Base-by-base conservation (phyloP, 2,888 invertebrate genomes). In the Ophion obscuratus region DNA sequence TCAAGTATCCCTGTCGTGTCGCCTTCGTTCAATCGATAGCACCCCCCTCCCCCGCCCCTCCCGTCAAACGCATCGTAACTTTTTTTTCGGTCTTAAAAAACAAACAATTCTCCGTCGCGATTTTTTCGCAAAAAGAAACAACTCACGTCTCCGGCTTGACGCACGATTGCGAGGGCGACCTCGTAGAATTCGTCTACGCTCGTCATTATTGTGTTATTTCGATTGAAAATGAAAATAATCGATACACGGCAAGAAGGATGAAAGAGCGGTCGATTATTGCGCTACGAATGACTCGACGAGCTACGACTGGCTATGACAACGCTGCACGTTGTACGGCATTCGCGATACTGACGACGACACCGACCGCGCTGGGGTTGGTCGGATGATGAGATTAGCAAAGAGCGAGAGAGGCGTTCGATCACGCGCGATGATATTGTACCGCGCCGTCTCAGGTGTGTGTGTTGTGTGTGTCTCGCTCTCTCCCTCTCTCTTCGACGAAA, bases 61-160 rank as follows among this genome's bases (percentile, higher is more conserved):
- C 17, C 11, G 3, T 53, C 5, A 53, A 2, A 53, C 14, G 53
- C 53, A 70, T 14, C 17, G 31, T 9, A 14, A 10, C 53, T 53
- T 70, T 17, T 27, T 70, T 14, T 7, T 27, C 17, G 17, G 20
- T 47, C 17, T 14, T 27, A 47, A 70, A 10, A n/a, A 44, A 31
- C 5, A 53, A 53, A 53, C 11, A 53, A 5, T 53, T 17, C 14
- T 53, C 17, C 17, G 5, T 53, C 53, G 53, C 5, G 53, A 24
- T 61, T 20, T 20, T 61, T 20, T 6, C 53, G 17, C 20, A 66
- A 70, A 82, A 61, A 67, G 68, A 64, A 20, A 67, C 14, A 66
- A 17, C 93, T 94, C 93, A 96, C 96, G 94, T 95, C 95, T 93
- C 97, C 97, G 64, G 96, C 97, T 88, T 96, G 94, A 92, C 96